phyloP scores from a whole-genome alignment of 2,797 vertebrate species.

The Ispidina picta region DNA sequence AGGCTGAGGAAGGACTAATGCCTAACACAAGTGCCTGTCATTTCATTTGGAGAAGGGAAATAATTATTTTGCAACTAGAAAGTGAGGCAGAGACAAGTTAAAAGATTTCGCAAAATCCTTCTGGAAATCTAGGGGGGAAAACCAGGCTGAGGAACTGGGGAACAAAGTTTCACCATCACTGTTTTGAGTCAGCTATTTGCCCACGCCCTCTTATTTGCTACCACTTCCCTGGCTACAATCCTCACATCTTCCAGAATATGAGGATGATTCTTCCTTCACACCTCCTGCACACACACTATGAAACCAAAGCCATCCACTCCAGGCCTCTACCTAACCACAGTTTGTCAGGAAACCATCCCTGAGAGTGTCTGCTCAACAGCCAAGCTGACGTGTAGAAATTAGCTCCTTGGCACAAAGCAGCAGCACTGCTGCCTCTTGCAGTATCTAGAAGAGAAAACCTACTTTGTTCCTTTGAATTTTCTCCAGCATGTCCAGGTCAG shows the following conservation, averaged over 20 bases:
- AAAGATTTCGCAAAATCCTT: background rate
- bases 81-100: background rate
- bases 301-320: background rate
- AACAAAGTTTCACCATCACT: background rate
- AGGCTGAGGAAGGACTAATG: background rate
- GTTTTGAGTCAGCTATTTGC: background rate
- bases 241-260: background rate
- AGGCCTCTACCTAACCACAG: background rate
- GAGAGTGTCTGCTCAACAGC: background rate
- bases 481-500: conserved; percentile 84
- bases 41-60: background rate
- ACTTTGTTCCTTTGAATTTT: conserved; percentile 89
- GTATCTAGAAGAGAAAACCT: background rate
- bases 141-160: background rate
- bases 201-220: no score
- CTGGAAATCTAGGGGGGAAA: background rate
- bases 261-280: background rate
- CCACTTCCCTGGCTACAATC: background rate
- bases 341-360: background rate
- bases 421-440: background rate
- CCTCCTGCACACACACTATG: background rate
- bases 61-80: background rate
- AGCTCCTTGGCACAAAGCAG: background rate
- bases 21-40: background rate
- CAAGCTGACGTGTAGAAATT: background rate